Evolutionary conservation across 2,888 invertebrate species (phyloP).

Genomic region (Euzetes globulus): DNA sequence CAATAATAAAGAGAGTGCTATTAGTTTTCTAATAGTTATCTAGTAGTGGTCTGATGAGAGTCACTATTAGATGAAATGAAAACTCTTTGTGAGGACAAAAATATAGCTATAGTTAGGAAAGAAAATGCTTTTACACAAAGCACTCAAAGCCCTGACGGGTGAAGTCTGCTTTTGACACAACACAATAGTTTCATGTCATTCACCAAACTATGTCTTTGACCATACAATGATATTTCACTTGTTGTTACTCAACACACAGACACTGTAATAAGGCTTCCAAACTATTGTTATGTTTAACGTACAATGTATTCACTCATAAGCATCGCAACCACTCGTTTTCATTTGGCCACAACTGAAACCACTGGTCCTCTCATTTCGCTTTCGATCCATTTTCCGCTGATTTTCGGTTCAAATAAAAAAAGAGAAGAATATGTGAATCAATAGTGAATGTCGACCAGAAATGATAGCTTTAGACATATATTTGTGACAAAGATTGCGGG

Average conservation of each 20-base stretch:
- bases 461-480: neutral
- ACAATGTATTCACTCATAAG: constrained; percentile 19
- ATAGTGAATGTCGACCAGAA: constrained; percentile 13
- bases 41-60: constrained; percentile 24
- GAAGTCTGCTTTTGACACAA: constrained; percentile 24
- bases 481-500: constrained; percentile 11
- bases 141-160: constrained; percentile 20
- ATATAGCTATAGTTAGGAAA: constrained; percentile 9
- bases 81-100: constrained; percentile 1
- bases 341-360: neutral
- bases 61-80: constrained; percentile 21
- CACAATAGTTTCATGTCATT: constrained; percentile 18
- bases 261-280: constrained; percentile 8
- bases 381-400: neutral
- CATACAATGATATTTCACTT: constrained; percentile 27
- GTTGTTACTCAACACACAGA: constrained; percentile 9
- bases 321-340: neutral
- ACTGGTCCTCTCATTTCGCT: neutral
- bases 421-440: neutral
- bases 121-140: constrained; percentile 26
- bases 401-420: neutral
- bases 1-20: constrained; percentile 27
- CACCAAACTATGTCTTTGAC: constrained; percentile 27
- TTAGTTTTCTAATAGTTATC: too few relatives aligned
- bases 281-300: constrained; percentile 19